Percentiles rank a stretch among this genome's conserved stretches.
phyloP scores from a whole-genome alignment of 2,888 invertebrate species.

The Lepidocyrtoides sp. region DNA sequence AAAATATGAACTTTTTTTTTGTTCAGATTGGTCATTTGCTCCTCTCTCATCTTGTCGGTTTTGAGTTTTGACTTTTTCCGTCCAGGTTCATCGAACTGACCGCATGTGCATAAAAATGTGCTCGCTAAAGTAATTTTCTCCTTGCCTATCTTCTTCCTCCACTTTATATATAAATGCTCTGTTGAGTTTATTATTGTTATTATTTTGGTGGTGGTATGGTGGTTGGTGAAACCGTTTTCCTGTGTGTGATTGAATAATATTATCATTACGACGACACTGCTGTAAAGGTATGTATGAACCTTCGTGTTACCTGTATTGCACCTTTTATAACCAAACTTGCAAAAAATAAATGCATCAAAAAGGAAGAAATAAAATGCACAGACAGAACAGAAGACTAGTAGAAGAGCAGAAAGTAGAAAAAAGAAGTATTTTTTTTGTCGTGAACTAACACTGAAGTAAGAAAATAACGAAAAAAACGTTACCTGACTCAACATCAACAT shows the following conservation, averaged over 20 bases:
- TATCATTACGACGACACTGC: too few species aligned
- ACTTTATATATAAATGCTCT: conserved; percentile 29
- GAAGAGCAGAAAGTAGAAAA: not conserved
- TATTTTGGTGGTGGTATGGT: conserved; percentile 44
- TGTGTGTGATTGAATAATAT: conserved; percentile 70
- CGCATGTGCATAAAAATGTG: conserved; percentile 61
- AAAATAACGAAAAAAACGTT: conserved; percentile 37
- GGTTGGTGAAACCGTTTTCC: conserved; percentile 60
- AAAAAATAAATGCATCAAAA: too few species aligned
- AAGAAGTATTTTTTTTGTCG: conserved; percentile 24
- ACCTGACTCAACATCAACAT: conserved; percentile 56
- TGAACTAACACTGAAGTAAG: not conserved
- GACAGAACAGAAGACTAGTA: not conserved
- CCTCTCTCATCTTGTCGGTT: conserved; percentile 46
- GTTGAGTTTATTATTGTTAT: conserved; percentile 49
- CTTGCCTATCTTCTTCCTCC: conserved; percentile 25
- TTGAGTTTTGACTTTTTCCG: conserved; percentile 71
- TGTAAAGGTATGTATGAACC: too few species aligned
- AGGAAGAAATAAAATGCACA: not conserved
- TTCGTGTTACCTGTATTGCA: conserved; percentile 42
- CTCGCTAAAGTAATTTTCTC: conserved; percentile 47
- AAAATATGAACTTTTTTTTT: conserved; percentile 27
- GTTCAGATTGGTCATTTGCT: conserved; percentile 29
- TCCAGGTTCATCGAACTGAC: conserved; percentile 81
- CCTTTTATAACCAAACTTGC: not conserved